Base-by-base conservation (phyloP, 2,113 vertebrate species). In the Oryzias javanicus region DNA sequence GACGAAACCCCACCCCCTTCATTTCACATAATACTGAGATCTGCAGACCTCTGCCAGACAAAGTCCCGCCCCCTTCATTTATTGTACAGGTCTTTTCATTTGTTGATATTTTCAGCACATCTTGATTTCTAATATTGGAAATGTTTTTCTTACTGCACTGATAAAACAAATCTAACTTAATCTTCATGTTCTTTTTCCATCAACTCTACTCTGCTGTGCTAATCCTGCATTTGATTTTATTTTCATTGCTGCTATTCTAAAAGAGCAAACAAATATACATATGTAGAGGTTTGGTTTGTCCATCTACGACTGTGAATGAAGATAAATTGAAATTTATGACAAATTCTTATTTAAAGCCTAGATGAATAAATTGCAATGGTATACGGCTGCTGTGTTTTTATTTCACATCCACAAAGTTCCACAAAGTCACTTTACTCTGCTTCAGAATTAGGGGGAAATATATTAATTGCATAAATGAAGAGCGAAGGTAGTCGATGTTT, bases 261-360 rank as follows among this genome's bases (percentile, higher is more conserved):
- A 83, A 84, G 53, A 88, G 67, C 35, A 35, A 88, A 72, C 64
- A 67, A 88, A 75, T 88, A 87, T 88, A 74, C 74, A 82, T 83
- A 83, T 81, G 76, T 52, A 82, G 64, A 82, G 65, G 58, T 61
- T 76, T 81, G 51, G 24, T 71, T 72, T 20, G 66, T 73, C 78
- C 74, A 50, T 57, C 44, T 35, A 76, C 35, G 70, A 90, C 89
- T 91, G 89, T 92, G 90, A 91, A 91, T 89, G 78, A 86, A 80
- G 41, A 86, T 82, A 2, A 68, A 77, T 80, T 83, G 65, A 86
- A 82, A 86, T 89, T 90, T 89, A 88, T 83, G 47, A 84, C 67
- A 77, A 85, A 83, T 76, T 88, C 86, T 85, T 90, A 90, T 90
- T 92, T 92, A 90, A 92, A 80, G 19, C 58, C 55, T 82, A 81